Evolutionary conservation across 2,797 vertebrate genomes (phyloP), one percentile per base, ranked within the genome.

Genomic region (Ceyx erithaca): DNA sequence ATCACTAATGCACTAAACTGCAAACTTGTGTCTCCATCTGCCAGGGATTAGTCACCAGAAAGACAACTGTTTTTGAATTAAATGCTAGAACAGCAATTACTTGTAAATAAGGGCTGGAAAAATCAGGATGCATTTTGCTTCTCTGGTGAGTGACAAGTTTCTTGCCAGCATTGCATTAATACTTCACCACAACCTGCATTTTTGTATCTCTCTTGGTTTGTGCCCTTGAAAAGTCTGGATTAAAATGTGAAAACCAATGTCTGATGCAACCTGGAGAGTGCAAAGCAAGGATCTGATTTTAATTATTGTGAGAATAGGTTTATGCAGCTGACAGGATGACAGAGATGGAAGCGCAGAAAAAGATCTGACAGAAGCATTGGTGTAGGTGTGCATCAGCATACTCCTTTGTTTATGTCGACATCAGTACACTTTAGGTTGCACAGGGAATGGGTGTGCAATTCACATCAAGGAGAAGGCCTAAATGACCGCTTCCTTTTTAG

Each of bases 21-120:
- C 45, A 93, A 93, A 95, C 75, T 92, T 95, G 30, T 49, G 26
- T 67, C 73, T 94, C 92, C 88, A 80, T 94, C 83, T 88, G 75
- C 64, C 87, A 95, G 61, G 68, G 70, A 89, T 94, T 85, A 93
- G 67, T 21, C 1, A 8, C 18, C 20, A 87, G 71, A 82, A 96
- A 92, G 41, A 81, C 12, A 85, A 85, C 41, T 49, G 59, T 12
- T 94, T 94, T 93, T 92, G 37, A 22, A 64, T 83, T 95, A 87
- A 81, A 61, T 73, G 30, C 46, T 80, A 55, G 70, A 77, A 64
- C 15, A 78, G 17, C 63, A 90, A 75, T 89, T 90, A 72, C 14
- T 78, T 82, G 40, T 93, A 72, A 67, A 66, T 30, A 57, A 64
- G 11, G 51, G 3, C 28, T 72, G 12, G 31, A 72, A 95, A 96